Percentiles rank a stretch among this genome's conserved stretches.
phyloP scores from a whole-genome alignment of 1,140 invertebrate species.

The Drosophila kurseongensis region DNA sequence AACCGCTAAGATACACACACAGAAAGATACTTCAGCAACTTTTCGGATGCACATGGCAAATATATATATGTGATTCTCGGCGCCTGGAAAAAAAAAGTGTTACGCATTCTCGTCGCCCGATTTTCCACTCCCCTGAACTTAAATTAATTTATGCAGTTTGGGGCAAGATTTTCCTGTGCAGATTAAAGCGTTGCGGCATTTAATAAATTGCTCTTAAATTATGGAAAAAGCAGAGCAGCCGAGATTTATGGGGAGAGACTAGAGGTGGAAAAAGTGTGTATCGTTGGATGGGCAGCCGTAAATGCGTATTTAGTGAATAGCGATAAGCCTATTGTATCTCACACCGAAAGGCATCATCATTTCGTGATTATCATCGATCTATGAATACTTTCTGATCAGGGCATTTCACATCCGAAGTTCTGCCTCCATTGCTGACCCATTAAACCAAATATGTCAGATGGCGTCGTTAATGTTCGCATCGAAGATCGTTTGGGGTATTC shows the following conservation, averaged over 20 bases:
- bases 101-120: slow-evolving; percentile 51
- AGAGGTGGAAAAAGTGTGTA: slow-evolving; percentile 18
- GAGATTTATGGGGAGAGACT: slow-evolving; percentile 40
- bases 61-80: slow-evolving; percentile 13
- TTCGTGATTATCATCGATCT: slow-evolving; percentile 28
- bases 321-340: slow-evolving; percentile 45
- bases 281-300: not conserved
- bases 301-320: slow-evolving; percentile 33
- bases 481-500: slow-evolving; percentile 31
- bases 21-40: slow-evolving; percentile 17
- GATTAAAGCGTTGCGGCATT: slow-evolving; percentile 69
- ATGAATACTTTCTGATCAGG: slow-evolving; percentile 4
- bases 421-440: slow-evolving; percentile 56
- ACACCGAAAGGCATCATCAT: slow-evolving; percentile 33
- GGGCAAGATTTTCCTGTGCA: slow-evolving; percentile 58
- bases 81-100: slow-evolving; percentile 49
- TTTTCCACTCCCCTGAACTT: slow-evolving; percentile 24
- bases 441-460: slow-evolving; percentile 71
- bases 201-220: slow-evolving; percentile 80
- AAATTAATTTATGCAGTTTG: slow-evolving; percentile 79
- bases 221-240: slow-evolving; percentile 36
- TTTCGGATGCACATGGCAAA: slow-evolving; percentile 35
- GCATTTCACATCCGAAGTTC: slow-evolving; percentile 12
- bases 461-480: slow-evolving; percentile 63
- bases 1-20: slow-evolving; percentile 17